These are phyloP conservation scores for Pandemis cinnamomeana DNA, from an alignment of 2,888 invertebrate genomes.

Conservation along the genomic window DNA sequence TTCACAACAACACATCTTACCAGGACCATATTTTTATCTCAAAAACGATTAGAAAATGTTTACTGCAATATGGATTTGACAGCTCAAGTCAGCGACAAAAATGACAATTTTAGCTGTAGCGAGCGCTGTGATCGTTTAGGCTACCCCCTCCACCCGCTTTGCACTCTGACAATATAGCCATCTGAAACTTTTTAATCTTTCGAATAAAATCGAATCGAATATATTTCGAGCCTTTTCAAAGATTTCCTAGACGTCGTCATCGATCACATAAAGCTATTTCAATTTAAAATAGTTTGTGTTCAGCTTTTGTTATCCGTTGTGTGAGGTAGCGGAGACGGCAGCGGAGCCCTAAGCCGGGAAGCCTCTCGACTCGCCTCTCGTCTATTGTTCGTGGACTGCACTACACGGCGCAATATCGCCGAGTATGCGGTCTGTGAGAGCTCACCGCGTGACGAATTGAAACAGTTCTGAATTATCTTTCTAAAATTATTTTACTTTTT, in stretches of 20 bases:
- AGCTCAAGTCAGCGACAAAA: too few relatives aligned
- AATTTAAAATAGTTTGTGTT: not conserved
- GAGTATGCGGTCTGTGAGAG: slow-evolving; percentile 24
- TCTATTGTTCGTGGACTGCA: slow-evolving; percentile 35
- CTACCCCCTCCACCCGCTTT: too few relatives aligned
- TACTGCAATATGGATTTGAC: too few relatives aligned
- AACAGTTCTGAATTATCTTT: slow-evolving; percentile 18
- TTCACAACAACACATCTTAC: too few relatives aligned
- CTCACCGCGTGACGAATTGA: slow-evolving; percentile 18
- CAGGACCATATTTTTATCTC: too few relatives aligned
- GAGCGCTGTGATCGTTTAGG: too few relatives aligned
- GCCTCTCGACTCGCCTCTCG: slow-evolving; percentile 24
- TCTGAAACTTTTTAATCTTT: too few relatives aligned
- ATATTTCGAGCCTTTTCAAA: not conserved
- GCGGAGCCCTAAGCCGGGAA: slow-evolving; percentile 13
- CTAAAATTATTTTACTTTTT: slow-evolving; percentile 11
- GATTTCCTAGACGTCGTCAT: not conserved
- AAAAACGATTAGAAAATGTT: too few relatives aligned
- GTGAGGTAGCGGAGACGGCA: not conserved
- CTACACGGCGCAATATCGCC: slow-evolving; percentile 33
- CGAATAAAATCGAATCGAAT: too few relatives aligned
- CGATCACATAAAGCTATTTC: not conserved
- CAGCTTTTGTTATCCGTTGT: not conserved
- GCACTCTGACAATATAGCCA: too few relatives aligned
- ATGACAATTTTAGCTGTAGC: too few relatives aligned